Percentiles rank a stretch among this genome's conserved stretches.
phyloP scores from a whole-genome alignment of 2,888 invertebrate genomes.

The Dicyrtoma fusca region DNA sequence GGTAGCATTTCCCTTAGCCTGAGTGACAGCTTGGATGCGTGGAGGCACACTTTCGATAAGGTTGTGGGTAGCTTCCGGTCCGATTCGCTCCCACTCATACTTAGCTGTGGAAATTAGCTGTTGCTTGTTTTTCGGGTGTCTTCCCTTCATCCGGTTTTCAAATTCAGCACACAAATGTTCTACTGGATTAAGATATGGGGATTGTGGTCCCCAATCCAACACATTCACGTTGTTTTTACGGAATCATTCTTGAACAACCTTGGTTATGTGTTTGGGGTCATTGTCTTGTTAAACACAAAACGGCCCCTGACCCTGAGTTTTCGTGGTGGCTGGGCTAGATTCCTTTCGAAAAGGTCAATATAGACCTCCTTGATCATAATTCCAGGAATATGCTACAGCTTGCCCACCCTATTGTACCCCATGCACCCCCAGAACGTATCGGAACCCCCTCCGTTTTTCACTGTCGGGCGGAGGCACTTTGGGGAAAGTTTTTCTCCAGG shows the following conservation, averaged over 20 bases:
- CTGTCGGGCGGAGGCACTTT: background rate
- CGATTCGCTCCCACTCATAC: background rate
- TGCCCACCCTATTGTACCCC: background rate
- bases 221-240: too few relatives aligned
- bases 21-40: background rate
- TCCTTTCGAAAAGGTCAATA: too few relatives aligned
- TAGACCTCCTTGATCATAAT: too few relatives aligned
- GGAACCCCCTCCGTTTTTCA: background rate
- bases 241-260: too few relatives aligned
- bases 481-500: background rate
- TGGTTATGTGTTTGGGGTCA: too few relatives aligned
- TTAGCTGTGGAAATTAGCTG: background rate
- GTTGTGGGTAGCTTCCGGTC: background rate
- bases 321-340: too few relatives aligned
- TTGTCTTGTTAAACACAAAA: too few relatives aligned
- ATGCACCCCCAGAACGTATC: background rate
- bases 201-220: background rate
- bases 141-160: background rate
- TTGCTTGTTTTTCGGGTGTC: background rate
- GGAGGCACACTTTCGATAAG: background rate
- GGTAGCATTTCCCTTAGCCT: too few relatives aligned
- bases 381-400: too few relatives aligned
- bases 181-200: background rate
- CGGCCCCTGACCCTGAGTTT: too few relatives aligned
- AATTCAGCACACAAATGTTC: slow-evolving; percentile 4